Evolutionary conservation across 2,113 vertebrate genomes (phyloP), one percentile per base, ranked within the genome.

Genomic region (Colossoma macropomum): DNA sequence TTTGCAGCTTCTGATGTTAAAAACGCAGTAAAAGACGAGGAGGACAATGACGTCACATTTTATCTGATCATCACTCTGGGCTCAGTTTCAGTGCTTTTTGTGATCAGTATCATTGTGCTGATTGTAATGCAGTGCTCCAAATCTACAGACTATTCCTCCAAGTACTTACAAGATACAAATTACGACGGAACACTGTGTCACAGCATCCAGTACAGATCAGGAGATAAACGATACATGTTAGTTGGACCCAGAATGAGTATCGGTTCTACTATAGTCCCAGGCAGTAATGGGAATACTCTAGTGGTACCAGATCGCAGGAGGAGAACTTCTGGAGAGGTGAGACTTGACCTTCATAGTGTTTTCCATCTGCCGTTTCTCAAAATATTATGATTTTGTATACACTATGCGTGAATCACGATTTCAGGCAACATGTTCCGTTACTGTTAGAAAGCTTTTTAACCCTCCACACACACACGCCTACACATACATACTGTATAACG

Each of bases 1-100:
- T 62, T 62, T 27, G 59, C 59, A 62, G 59, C 25, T 62, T 62
- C 25, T 62, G 59, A 62, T 62, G 59, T 62, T 62, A 82, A 74
- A 82, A 77, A n/a, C 21, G 0, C 77, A 60, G 48, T 69, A 32
- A 80, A 69, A 50, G 71, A 80, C 1, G 62, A 62, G 2, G 71
- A 75, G 16, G 77, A 70, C 10, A 84, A 27, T 59, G 30, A 27
- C 32, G 5, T 84, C 9, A 70, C 70, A 16, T 86, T 88, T 75
- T 89, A 89, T 82, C 50, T 89, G 48, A 89, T 84, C 1, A 81
- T 89, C 6, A 84, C 77, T 13, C 74, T 89, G 32, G 81, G 81
- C 1, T 88, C 11, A 13, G 59, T 62, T 13, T 62, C 59, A 62
- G 12, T 62, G 25, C 59, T 62, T n/a, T 89, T 89, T 77, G n/a